These are phyloP conservation scores for Schizopygopsis malacanthus DNA, from an alignment of 2,797 vertebrate species.

Conservation along the genomic window DNA sequence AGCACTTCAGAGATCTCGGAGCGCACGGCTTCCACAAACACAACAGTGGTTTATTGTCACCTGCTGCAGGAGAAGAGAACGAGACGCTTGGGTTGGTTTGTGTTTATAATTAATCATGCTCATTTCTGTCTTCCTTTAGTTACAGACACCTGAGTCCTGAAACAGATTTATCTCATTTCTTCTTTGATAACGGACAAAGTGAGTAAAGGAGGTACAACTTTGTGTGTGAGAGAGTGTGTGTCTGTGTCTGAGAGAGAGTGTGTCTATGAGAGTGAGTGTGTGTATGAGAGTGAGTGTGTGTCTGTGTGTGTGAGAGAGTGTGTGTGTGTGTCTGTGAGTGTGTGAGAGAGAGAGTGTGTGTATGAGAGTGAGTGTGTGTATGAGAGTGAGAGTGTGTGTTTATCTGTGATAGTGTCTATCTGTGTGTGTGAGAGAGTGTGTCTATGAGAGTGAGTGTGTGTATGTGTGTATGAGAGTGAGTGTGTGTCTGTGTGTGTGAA, in stretches of 20 bases:
- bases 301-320: no score
- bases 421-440: no score
- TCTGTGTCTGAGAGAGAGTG: not conserved
- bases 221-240: not conserved
- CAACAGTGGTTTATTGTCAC: not conserved
- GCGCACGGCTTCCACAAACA: not conserved
- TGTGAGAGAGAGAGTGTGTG: no score
- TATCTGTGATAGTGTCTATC: no score
- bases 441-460: no score
- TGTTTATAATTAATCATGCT: not conserved
- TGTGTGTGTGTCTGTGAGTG: no score
- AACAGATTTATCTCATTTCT: not conserved
- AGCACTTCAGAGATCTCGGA: not conserved
- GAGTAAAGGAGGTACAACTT: not conserved
- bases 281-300: no score
- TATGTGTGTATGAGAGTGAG: fast-evolving
- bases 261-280: conserved; percentile 68
- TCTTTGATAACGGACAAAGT: not conserved
- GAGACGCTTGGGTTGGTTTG: not conserved
- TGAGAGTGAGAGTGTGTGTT: no score
- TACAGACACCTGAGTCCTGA: not conserved
- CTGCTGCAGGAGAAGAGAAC: not conserved
- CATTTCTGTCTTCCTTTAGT: not conserved
- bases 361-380: no score
- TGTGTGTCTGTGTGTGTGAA: no score